These are phyloP conservation scores for Ischnura elegans DNA, from an alignment of 2,888 invertebrate genomes.

Conservation along the genomic window DNA sequence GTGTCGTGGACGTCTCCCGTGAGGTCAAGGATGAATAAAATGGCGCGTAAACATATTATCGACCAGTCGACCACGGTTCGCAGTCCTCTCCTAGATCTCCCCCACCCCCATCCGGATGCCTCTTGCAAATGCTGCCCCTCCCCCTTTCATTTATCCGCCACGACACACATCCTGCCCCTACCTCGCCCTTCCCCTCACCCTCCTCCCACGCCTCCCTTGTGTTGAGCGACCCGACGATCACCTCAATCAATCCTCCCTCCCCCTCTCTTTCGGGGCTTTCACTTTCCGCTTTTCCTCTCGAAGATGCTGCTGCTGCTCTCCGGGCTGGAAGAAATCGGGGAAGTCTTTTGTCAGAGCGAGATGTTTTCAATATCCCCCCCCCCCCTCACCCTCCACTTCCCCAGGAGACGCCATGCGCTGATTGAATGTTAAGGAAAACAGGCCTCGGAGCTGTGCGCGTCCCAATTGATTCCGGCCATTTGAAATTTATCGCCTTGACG, in stretches of 20 bases:
- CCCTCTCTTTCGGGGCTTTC: neutral
- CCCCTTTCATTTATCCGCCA: conserved; percentile 32
- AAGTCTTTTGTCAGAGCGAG: neutral
- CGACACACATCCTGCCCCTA: conserved; percentile 3
- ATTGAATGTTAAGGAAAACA: neutral
- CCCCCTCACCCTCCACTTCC: neutral
- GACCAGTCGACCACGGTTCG: conserved; percentile 11
- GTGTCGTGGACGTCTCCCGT: neutral
- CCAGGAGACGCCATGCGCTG: neutral
- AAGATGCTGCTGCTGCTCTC: neutral
- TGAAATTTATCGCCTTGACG: neutral
- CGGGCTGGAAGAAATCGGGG: neutral
- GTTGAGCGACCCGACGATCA: neutral
- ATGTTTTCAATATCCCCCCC: neutral
- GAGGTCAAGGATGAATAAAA: conserved; percentile 47
- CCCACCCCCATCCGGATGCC: neutral
- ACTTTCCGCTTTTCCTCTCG: neutral
- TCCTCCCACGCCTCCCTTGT: neutral
- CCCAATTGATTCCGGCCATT: neutral
- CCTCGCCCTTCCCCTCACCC: neutral
- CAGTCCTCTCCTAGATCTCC: neutral
- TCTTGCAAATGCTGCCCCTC: neutral
- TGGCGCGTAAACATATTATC: conserved; percentile 30
- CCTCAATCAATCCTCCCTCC: neutral
- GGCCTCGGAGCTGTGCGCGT: neutral